phyloP scores from a whole-genome alignment of 2,113 vertebrate species.

The Elachura formosa region DNA sequence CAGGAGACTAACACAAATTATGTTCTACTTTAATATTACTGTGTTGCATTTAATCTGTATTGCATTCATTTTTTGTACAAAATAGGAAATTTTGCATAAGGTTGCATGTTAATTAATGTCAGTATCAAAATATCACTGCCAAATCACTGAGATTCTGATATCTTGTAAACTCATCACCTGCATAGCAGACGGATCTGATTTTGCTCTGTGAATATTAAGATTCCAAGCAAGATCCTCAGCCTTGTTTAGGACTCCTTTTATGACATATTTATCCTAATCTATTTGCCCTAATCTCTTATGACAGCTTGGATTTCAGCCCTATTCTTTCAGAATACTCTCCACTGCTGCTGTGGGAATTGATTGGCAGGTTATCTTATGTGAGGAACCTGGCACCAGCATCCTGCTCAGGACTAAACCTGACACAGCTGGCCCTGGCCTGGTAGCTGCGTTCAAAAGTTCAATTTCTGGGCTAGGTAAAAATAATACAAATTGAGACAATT shows the following conservation, averaged over 20 bases:
- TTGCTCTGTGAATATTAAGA: not conserved
- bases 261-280: not conserved
- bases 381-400: not conserved
- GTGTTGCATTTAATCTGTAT: not conserved
- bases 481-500: not conserved
- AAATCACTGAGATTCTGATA: not conserved
- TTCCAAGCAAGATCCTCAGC: not conserved
- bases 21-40: not conserved
- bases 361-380: not conserved
- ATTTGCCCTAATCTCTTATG: constrained; percentile 11
- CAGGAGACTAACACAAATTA: not conserved
- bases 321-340: not conserved
- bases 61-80: not conserved
- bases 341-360: not conserved
- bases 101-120: not conserved
- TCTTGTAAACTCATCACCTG: not conserved
- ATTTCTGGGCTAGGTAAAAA: not conserved
- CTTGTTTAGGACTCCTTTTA: not conserved
- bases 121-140: not conserved
- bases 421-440: not conserved
- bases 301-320: not conserved
- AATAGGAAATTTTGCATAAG: not conserved
- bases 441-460: not conserved
- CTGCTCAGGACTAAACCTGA: not conserved
- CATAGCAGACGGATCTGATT: not conserved